These are phyloP conservation scores for Anagyrus pseudococci DNA, from an alignment of 2,888 invertebrate species.

Conservation along the genomic window DNA sequence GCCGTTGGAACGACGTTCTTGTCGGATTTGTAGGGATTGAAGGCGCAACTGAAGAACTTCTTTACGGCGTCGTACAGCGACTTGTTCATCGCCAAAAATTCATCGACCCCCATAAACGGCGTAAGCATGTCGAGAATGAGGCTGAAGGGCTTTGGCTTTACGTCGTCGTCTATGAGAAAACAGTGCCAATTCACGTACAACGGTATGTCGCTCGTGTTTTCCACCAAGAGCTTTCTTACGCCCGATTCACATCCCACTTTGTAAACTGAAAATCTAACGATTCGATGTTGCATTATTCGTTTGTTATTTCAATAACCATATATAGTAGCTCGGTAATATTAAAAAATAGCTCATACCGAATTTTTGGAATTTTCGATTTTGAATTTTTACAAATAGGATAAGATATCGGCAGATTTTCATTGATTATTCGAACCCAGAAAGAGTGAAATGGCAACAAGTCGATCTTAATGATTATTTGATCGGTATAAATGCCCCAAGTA, in stretches of 20 bases:
- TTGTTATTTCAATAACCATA: not conserved
- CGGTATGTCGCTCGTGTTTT: conserved; percentile 51
- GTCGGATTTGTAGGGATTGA: conserved; percentile 14
- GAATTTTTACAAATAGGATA: conserved; percentile 57
- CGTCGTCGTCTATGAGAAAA: conserved; percentile 42
- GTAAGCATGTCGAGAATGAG: conserved; percentile 45
- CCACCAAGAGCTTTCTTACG: conserved; percentile 46
- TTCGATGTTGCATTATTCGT: not conserved
- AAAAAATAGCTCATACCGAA: conserved; percentile 11
- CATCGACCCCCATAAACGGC: conserved; percentile 36
- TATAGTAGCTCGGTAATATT: no score
- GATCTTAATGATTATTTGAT: conserved; percentile 60
- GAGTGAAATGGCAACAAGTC: conserved; percentile 54
- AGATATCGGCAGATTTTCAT: conserved; percentile 57
- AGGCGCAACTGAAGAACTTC: conserved; percentile 26
- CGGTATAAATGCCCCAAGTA: conserved; percentile 63
- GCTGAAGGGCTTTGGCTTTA: conserved; percentile 44
- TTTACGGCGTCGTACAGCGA: conserved; percentile 10
- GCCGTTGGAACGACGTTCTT: not conserved
- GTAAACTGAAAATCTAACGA: conserved; percentile 24
- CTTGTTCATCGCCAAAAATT: conserved; percentile 15
- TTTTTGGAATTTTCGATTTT: conserved; percentile 18
- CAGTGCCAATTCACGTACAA: conserved; percentile 52
- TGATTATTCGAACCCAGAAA: conserved; percentile 56
- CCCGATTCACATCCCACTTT: not conserved